These are phyloP conservation scores for Zeugodacus cucurbitae DNA, from an alignment of 1,140 invertebrate species.

Conservation along the genomic window DNA sequence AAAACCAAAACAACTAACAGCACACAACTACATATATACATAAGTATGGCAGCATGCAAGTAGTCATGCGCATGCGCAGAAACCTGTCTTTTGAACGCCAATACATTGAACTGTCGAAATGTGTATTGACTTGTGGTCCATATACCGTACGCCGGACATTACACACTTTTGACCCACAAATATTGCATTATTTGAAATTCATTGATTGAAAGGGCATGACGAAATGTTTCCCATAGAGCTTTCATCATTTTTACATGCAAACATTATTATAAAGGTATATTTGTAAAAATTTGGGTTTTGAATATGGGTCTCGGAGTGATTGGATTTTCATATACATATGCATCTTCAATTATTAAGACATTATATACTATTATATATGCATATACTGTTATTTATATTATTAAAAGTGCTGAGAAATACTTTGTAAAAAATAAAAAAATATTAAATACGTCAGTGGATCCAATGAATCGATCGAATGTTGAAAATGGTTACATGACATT, in stretches of 20 bases:
- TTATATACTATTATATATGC: too few species aligned
- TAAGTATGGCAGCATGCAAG: not conserved
- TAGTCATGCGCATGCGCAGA: not conserved
- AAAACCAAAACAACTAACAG: not conserved
- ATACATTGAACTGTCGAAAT: not conserved
- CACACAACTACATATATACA: not conserved
- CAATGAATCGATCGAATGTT: too few species aligned
- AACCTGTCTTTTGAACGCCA: not conserved
- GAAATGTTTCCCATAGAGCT: not conserved
- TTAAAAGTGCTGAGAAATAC: too few species aligned
- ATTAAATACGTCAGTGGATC: too few species aligned
- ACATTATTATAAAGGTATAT: too few species aligned
- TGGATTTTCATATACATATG: too few species aligned
- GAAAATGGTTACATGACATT: too few species aligned
- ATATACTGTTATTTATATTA: too few species aligned
- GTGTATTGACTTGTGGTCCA: not conserved
- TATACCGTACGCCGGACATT: not conserved
- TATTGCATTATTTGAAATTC: not conserved
- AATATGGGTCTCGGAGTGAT: too few species aligned
- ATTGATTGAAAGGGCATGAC: not conserved
- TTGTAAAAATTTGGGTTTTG: too few species aligned
- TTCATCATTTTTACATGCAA: not conserved
- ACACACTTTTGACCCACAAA: not conserved
- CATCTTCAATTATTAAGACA: too few species aligned
- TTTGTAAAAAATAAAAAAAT: too few species aligned